phyloP scores from a whole-genome alignment of 1,140 invertebrate genomes.

The Pogonomyrmex californicus region DNA sequence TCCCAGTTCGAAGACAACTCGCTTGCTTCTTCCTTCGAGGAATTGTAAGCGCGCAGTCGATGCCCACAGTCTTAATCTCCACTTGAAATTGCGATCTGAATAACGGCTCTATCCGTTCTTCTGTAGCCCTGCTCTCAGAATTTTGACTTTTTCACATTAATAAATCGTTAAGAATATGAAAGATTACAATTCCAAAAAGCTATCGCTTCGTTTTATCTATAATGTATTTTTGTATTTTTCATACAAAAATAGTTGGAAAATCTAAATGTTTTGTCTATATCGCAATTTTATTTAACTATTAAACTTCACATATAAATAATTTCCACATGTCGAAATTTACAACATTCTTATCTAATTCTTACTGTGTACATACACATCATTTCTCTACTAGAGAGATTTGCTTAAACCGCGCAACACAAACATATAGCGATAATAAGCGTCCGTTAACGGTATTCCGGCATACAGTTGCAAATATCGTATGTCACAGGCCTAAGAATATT shows the following conservation, averaged over 20 bases:
- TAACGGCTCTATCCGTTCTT: slow-evolving; percentile 5
- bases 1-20: slow-evolving; percentile 60
- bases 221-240: background rate
- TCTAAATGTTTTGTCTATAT: background rate
- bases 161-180: background rate
- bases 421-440: background rate
- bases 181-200: background rate
- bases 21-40: slow-evolving; percentile 54
- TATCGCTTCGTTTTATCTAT: background rate
- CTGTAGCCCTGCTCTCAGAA: slow-evolving; percentile 7
- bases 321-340: background rate
- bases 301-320: background rate
- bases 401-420: background rate
- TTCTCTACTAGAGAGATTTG: background rate
- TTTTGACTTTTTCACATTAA: slow-evolving; percentile 7
- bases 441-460: background rate
- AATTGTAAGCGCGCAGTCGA: slow-evolving; percentile 53
- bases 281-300: background rate
- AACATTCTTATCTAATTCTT: background rate
- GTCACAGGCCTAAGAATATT: slow-evolving; percentile 51
- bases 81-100: slow-evolving; percentile 22
- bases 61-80: slow-evolving; percentile 49
- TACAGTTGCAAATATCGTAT: slow-evolving; percentile 32
- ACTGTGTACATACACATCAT: too few species aligned
- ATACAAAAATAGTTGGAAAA: background rate